Evolutionary conservation across 2,797 vertebrate genomes (phyloP).

Genomic region (Micromesistius poutassou): DNA sequence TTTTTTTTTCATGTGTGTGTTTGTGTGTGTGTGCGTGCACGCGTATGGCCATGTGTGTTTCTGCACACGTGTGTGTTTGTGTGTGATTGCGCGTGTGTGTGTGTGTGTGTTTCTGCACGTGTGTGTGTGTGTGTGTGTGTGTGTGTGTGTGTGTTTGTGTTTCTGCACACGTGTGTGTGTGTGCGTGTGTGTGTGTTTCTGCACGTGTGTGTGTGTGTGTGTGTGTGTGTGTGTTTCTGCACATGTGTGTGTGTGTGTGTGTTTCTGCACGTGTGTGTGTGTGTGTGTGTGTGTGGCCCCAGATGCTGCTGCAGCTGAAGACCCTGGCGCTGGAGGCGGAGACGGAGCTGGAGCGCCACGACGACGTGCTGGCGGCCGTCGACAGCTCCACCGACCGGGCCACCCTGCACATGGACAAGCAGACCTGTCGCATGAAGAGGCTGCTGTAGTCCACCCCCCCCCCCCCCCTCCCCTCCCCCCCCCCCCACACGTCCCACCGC

Average conservation of each 20-base stretch:
- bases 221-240: constrained; percentile 9
- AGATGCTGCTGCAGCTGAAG: constrained; percentile 91
- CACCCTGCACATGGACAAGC: constrained; percentile 79
- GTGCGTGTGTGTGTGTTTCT: constrained; percentile 9
- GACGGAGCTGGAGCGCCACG: constrained; percentile 87
- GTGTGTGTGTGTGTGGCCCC: constrained; percentile 29
- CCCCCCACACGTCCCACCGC: neutral
- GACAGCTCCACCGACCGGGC: constrained; percentile 76
- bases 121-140: too few relatives aligned
- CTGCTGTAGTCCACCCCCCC: constrained; percentile 75
- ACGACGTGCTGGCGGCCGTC: constrained; percentile 82
- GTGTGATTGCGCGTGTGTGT: too few relatives aligned
- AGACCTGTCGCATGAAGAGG: constrained; percentile 81
- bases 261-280: constrained; percentile 20
- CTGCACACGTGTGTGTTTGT: too few relatives aligned
- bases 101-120: too few relatives aligned
- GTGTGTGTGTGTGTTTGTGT: too few relatives aligned
- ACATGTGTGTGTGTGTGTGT: neutral
- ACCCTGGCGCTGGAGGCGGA: constrained; percentile 86
- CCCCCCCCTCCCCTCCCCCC: constrained; percentile 6
- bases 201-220: constrained; percentile 28
- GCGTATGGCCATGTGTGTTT: too few relatives aligned
- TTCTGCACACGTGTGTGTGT: neutral
- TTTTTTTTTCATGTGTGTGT: too few relatives aligned
- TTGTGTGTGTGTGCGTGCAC: too few relatives aligned